Percentiles rank a stretch among this genome's conserved stretches.
phyloP scores from a whole-genome alignment of 53 echinoderm and acorn worm genomes.

The Stichopus horrens region DNA sequence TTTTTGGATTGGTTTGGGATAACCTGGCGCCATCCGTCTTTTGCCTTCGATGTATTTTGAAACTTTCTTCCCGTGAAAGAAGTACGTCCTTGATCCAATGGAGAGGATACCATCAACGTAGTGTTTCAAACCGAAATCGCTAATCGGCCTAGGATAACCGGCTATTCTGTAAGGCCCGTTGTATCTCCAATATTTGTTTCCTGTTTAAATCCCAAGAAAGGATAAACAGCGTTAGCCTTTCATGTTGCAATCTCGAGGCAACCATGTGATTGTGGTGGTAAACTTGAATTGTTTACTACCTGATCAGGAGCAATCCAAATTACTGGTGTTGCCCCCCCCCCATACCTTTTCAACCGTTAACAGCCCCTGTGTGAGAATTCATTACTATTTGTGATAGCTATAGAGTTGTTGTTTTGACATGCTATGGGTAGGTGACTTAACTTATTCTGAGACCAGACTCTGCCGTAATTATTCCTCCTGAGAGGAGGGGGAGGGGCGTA shows the following conservation, averaged over 20 bases:
- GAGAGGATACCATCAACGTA: slow-evolving; percentile 69
- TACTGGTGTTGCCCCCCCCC: no score
- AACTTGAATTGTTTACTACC: no score
- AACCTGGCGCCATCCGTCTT: slow-evolving; percentile 54
- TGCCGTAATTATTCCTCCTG: neutral
- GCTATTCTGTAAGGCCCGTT: slow-evolving; percentile 60
- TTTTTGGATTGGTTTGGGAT: slow-evolving; percentile 48
- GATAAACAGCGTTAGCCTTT: neutral
- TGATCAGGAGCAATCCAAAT: no score
- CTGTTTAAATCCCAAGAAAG: slow-evolving; percentile 12
- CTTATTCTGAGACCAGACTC: no score
- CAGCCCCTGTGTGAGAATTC: no score
- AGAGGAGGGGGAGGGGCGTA: neutral
- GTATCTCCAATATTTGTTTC: slow-evolving; percentile 84
- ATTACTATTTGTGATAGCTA: no score
- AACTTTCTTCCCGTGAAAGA: slow-evolving; percentile 68
- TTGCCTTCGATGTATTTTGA: slow-evolving; percentile 55
- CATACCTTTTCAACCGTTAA: no score
- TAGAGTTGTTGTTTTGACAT: no score
- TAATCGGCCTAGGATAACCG: slow-evolving; percentile 68
- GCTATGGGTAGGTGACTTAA: no score
- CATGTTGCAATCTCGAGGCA: neutral
- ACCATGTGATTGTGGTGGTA: no score
- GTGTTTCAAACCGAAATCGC: slow-evolving; percentile 70
- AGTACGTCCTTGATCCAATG: slow-evolving; percentile 65